Evolutionary conservation across 2,797 vertebrate genomes (phyloP).

Genomic region (Pelochelys cantorii): DNA sequence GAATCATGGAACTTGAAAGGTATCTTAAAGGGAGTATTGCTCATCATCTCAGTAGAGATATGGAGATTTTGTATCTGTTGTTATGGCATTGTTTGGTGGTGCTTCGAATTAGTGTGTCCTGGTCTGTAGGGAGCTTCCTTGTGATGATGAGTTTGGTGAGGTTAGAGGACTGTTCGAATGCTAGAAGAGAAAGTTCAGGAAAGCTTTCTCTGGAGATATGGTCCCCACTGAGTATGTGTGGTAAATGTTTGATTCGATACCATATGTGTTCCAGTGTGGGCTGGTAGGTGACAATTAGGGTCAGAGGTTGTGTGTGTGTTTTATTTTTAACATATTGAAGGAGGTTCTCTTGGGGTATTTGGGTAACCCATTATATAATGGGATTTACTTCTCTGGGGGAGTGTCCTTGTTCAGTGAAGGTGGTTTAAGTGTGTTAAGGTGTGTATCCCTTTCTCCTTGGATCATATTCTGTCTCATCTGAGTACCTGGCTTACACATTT

Average conservation of each 20-base stretch:
- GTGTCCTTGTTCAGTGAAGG: neutral
- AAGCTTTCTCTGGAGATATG: neutral
- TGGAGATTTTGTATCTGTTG: too few species aligned
- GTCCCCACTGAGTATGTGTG: neutral
- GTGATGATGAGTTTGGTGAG: neutral
- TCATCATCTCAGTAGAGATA: neutral
- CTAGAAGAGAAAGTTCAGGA: neutral
- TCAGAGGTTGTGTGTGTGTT: neutral
- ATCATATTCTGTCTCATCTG: neutral
- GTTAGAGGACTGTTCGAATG: neutral
- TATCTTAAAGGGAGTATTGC: neutral
- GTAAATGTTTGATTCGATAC: neutral
- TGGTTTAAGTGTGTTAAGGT: neutral
- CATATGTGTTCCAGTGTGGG: neutral
- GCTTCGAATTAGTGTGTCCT: neutral
- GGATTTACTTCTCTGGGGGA: neutral
- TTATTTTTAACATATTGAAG: neutral
- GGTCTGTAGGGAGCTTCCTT: neutral
- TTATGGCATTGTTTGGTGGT: neutral
- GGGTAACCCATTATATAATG: neutral
- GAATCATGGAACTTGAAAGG: neutral
- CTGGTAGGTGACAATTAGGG: neutral
- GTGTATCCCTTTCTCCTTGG: neutral
- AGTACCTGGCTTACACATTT: neutral
- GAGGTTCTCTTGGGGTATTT: neutral